Evolutionary conservation across 1,140 invertebrate species (phyloP), one percentile per base, ranked within the genome.

Genomic region (Pseudomyrmex cubaensis): DNA sequence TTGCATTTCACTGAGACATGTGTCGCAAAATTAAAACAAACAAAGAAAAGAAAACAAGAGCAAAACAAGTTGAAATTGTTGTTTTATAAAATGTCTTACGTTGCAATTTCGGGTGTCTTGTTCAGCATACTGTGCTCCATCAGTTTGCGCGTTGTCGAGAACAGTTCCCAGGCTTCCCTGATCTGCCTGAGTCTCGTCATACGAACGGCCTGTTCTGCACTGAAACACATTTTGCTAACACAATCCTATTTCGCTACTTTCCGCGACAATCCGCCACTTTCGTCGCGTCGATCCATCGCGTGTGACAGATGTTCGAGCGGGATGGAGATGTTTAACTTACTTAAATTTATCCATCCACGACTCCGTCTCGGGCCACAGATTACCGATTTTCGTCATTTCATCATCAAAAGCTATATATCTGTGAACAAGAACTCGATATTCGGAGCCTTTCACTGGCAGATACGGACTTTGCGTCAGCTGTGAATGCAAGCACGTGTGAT

Each of bases 341-440:
- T 95, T 95, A 84, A 96, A 96, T 82, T 95, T 94, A 85, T 95
- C 95, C 85, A 96, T 95, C n/a, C 95, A 92, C n/a, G 95, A 93
- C 80, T 95, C 95, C 62, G 95, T 95, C 80, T 96, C 95, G 25
- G 94, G 93, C 95, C 96, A 96, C 20, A 95, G 90, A 50, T 95
- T 94, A 66, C 94, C 94, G 20, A 96, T 95, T 75, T 94, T 93
- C 61, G 94, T 95, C 95, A 96, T 96, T 89, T 96, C 96, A 88
- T 96, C 95, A 70, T 96, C 95, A 91, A 96, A 96, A 69, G 94
- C 94, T 69, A 96, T 91, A 91, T 96, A 96, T 52, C 94, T 93
- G 75, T 95, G 93, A 62, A 96, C 93, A 44, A 96, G 90, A 52
- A 93, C 93, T 78, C 95, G 94, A 84, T 95, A 96, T 61, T 94